Evolutionary conservation across 2,113 vertebrate species (phyloP), one percentile per base, ranked within the genome.

Genomic region (Seriola dumerili): DNA sequence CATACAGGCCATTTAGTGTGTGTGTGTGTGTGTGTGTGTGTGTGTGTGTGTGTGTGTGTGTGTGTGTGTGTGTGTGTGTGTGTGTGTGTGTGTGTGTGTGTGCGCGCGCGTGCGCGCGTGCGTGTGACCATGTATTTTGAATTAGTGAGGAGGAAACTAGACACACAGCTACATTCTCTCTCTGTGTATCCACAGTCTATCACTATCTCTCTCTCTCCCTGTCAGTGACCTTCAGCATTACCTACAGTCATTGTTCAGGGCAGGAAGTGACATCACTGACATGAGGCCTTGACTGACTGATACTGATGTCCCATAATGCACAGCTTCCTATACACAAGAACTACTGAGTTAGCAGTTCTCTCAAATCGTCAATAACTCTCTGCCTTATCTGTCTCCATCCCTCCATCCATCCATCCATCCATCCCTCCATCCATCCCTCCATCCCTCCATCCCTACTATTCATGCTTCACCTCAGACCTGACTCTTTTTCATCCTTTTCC

Each of bases 231-330:
- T 90, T 83, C 75, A 54, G 40, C 57, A 40, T 64, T 21, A 50
- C 71, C 61, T 44, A 40, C 50, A 76, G 72, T 58, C 77, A 84
- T 84, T 58, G 79, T 75, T 92, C 77, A 88, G 59, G 77, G 72
- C 75, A 65, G 61, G 66, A 88, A 81, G 76, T 86, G 83, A 83
- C 74, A 75, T 81, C 78, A 69, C 67, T 69, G 70, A 72, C 79
- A 73, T 25, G 10, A 66, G 81, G 54, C 84, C 72, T 89, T 80
- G 73, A 80, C 38, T 79, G 72, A 88, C 72, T 52, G 54, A 78
- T 52, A 32, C 62, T 76, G 5, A 61, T 70, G 75, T 85, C 78
- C 65, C 68, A 80, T 73, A 67, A 82, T 76, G 46, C 75, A 76
- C 19, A 44, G 77, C 80, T 65, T 77, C 67, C 57, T 55, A 23